Conservation (phyloP, 2,797 vertebrate genomes). For the Sebastes hopkinsi region DNA sequence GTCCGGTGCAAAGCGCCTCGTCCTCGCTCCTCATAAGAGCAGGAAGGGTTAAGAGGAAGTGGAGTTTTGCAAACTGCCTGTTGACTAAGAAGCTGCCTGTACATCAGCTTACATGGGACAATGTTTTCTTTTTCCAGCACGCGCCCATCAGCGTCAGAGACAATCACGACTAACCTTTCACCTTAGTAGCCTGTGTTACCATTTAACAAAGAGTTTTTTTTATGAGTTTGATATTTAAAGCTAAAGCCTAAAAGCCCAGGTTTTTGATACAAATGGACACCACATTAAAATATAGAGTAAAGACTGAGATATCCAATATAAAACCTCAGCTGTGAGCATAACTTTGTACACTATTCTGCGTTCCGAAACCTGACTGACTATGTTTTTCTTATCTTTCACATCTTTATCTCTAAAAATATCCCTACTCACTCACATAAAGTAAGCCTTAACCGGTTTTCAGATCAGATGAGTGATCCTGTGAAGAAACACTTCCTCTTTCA, state of each 20-base stretch:
- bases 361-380: background rate
- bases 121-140: slow-evolving; percentile 9
- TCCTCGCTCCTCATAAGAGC: slow-evolving; percentile 31
- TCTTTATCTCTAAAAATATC: background rate
- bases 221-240: background rate
- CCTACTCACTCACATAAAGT: background rate
- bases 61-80: slow-evolving; percentile 49
- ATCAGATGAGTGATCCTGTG: slow-evolving; percentile 26
- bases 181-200: background rate
- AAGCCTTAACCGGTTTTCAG: background rate
- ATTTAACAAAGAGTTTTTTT: background rate
- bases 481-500: slow-evolving; percentile 63
- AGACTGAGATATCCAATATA: background rate
- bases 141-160: background rate
- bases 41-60: slow-evolving; percentile 81
- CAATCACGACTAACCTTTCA: background rate
- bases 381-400: background rate
- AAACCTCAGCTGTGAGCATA: background rate
- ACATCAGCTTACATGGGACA: slow-evolving; percentile 36
- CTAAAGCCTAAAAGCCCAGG: background rate
- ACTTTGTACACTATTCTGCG: accelerated
- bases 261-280: background rate
- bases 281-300: too few species aligned
- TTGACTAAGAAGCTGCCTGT: slow-evolving; percentile 63
- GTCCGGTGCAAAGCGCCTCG: background rate